A percentile compares a stretch with the other conserved stretches of the same genome.
Conservation (phyloP, 2,797 vertebrate genomes). For the Brachyalestes nurse region DNA sequence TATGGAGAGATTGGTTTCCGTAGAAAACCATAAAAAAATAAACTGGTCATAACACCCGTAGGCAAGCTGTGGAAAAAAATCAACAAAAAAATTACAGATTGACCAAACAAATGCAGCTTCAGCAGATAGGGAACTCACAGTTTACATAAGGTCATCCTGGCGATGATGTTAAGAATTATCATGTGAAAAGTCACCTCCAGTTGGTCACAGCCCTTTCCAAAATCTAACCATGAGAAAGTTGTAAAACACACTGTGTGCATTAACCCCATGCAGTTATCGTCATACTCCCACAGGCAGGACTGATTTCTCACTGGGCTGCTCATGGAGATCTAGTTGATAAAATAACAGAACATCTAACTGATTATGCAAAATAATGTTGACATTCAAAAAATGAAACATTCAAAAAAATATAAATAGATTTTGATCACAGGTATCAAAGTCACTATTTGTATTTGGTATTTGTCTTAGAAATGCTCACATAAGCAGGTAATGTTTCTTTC, state of each 20-base stretch:
- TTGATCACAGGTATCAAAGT: too few relatives aligned
- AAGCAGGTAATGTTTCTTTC: too few relatives aligned
- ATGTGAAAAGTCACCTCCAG: conserved; percentile 3
- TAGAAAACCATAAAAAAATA: not conserved
- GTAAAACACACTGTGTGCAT: not conserved
- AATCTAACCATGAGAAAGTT: conserved; percentile 14
- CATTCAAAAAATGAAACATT: too few relatives aligned
- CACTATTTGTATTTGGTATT: too few relatives aligned
- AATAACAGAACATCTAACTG: too few relatives aligned
- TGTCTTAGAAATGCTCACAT: too few relatives aligned
- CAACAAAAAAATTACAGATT: not conserved
- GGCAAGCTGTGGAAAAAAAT: not conserved
- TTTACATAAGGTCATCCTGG: not conserved
- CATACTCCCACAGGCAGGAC: not conserved
- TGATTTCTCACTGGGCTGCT: not conserved
- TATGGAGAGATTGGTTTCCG: not conserved
- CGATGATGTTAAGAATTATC: not conserved
- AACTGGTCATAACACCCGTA: not conserved
- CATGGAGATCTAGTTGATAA: not conserved
- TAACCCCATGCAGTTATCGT: not conserved
- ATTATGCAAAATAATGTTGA: not conserved
- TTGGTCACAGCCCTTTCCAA: not conserved
- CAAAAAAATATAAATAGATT: too few relatives aligned
- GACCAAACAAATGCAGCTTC: not conserved
- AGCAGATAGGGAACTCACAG: not conserved